phyloP scores from a whole-genome alignment of 2,888 invertebrate genomes.

The Drosophila subsilvestris region DNA sequence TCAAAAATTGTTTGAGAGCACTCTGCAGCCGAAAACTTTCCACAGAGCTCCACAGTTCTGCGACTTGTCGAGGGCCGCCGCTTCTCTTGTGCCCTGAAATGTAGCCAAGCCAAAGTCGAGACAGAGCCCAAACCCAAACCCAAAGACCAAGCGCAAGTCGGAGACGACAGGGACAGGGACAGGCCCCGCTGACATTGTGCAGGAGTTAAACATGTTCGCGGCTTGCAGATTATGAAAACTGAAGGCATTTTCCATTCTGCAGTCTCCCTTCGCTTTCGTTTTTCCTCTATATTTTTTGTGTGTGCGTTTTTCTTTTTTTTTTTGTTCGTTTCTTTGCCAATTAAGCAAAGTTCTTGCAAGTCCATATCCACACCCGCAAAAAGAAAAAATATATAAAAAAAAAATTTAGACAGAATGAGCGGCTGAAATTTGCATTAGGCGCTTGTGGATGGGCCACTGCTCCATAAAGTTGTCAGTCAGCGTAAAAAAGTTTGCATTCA shows the following conservation, averaged over 20 bases:
- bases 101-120: constrained; percentile 37
- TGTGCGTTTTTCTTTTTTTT: no score
- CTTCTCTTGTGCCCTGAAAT: constrained; percentile 44
- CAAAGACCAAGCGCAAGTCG: constrained; percentile 25
- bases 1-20: constrained; percentile 54
- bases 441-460: not conserved
- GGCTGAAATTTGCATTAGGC: constrained; percentile 50
- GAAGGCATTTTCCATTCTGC: constrained; percentile 24
- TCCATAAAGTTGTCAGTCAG: constrained; percentile 32
- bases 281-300: constrained; percentile 16
- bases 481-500: constrained; percentile 35
- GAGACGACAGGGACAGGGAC: constrained; percentile 12
- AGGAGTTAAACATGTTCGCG: constrained; percentile 66
- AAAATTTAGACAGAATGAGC: constrained; percentile 43
- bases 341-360: constrained; percentile 62
- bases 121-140: constrained; percentile 11
- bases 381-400: constrained; percentile 39
- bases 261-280: not conserved
- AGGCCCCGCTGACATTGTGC: constrained; percentile 66
- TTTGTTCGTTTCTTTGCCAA: constrained; percentile 50
- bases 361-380: constrained; percentile 4
- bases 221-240: constrained; percentile 60
- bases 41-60: constrained; percentile 58
- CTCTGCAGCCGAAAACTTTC: constrained; percentile 55
- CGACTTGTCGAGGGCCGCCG: constrained; percentile 55